A percentile compares a stretch with the other conserved stretches of the same genome.
These are phyloP conservation scores for Sycophila sp. DNA, from an alignment of 1,140 invertebrate species.

Conservation along the genomic window DNA sequence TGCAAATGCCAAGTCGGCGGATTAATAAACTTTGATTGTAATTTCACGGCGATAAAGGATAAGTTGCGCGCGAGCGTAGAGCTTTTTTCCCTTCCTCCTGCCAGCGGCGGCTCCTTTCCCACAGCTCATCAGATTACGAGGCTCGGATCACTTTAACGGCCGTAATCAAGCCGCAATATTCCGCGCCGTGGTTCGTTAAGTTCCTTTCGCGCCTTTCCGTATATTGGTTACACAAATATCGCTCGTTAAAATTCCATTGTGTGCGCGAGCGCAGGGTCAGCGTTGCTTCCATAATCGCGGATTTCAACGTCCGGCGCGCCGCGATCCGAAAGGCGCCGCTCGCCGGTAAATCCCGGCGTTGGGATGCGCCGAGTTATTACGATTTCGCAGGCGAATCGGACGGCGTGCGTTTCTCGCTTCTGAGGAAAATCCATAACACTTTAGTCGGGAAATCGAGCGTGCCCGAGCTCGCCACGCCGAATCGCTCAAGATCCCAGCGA, in stretches of 20 bases:
- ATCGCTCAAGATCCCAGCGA: no score
- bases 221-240: conserved; percentile 33
- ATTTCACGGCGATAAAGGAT: conserved; percentile 6
- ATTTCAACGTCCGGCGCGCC: conserved; percentile 1
- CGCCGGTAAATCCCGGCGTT: no score
- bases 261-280: no score
- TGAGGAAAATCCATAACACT: background rate
- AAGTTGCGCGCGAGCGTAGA: conserved; percentile 8
- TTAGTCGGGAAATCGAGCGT: conserved; percentile 9
- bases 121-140: conserved; percentile 45
- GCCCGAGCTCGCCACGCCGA: background rate
- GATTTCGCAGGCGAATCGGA: background rate
- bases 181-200: conserved; percentile 24
- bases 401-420: background rate
- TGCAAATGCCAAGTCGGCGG: background rate
- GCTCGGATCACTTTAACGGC: conserved; percentile 25
- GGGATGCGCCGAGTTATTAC: background rate
- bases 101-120: conserved; percentile 36
- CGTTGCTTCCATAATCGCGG: conserved; percentile 29
- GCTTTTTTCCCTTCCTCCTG: conserved; percentile 41
- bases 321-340: background rate
- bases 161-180: conserved; percentile 24
- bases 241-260: conserved; percentile 42
- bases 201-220: conserved; percentile 25
- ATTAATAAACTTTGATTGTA: conserved; percentile 33